Conservation (phyloP, 2,888 invertebrate species). For the Drosophila percnosoma region DNA sequence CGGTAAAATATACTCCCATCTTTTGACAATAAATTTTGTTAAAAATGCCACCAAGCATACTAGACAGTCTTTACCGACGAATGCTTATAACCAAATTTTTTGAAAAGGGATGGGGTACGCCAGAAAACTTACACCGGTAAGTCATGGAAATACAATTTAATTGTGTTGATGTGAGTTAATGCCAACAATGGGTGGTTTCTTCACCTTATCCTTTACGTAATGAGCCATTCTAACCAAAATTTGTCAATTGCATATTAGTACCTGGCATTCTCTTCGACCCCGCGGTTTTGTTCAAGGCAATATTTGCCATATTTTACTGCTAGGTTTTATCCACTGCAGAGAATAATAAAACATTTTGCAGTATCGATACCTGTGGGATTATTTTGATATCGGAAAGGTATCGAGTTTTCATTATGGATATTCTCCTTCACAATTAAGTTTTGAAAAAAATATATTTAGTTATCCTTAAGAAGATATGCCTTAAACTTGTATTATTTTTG, state of each 20-base stretch:
- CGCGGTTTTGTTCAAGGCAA: not conserved
- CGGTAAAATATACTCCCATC: slow-evolving; percentile 19
- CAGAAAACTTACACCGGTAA: slow-evolving; percentile 94
- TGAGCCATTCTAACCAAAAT: not conserved
- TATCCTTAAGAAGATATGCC: not conserved
- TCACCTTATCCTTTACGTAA: slow-evolving; percentile 41
- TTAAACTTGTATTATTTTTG: not conserved
- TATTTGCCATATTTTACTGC: not conserved
- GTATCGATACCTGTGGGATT: slow-evolving; percentile 30
- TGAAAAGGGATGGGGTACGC: slow-evolving; percentile 98
- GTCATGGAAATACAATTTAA: slow-evolving; percentile 20
- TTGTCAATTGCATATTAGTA: not conserved
- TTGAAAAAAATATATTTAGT: not conserved
- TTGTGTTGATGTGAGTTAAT: not conserved
- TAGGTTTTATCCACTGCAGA: slow-evolving; percentile 1
- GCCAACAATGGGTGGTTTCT: slow-evolving; percentile 4
- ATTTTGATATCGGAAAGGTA: slow-evolving; percentile 15
- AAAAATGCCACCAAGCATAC: slow-evolving; percentile 87
- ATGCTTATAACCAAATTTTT: slow-evolving; percentile 96
- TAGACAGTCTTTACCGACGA: slow-evolving; percentile 94
- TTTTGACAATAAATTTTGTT: slow-evolving; percentile 32
- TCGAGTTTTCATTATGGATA: slow-evolving; percentile 18
- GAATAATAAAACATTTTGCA: slow-evolving; percentile 26
- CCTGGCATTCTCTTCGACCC: no score
- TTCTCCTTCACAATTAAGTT: slow-evolving; percentile 7